Conservation (phyloP, 2,797 vertebrate species). For the Catamblyrhynchus diadema region DNA sequence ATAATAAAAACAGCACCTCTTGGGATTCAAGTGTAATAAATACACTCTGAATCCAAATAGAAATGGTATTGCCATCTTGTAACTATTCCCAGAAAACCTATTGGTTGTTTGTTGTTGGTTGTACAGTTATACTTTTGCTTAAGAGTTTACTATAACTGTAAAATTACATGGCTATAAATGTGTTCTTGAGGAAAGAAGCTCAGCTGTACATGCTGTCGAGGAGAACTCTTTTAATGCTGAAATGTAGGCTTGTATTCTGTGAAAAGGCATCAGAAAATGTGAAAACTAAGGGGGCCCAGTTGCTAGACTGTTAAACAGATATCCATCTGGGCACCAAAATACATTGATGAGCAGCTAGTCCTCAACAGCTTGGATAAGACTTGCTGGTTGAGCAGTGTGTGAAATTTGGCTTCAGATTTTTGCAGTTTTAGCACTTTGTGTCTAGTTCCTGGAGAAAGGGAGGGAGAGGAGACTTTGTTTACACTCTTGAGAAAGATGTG, state of each 20-base stretch:
- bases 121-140: background rate
- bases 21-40: background rate
- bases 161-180: background rate
- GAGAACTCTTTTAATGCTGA: background rate
- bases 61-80: background rate
- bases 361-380: background rate
- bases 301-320: background rate
- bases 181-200: background rate
- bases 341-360: background rate
- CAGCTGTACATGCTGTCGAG: rapidly evolving
- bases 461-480: background rate
- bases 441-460: background rate
- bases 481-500: rapidly evolving
- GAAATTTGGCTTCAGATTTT: background rate
- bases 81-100: background rate
- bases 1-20: background rate
- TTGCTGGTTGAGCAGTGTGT: background rate
- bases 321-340: background rate
- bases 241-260: background rate
- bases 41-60: background rate
- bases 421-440: background rate
- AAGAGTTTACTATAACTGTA: background rate
- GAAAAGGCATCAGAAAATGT: background rate
- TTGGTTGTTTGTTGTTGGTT: background rate
- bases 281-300: background rate